phyloP scores from a whole-genome alignment of 1,140 invertebrate genomes.

The Ceratina japonica region DNA sequence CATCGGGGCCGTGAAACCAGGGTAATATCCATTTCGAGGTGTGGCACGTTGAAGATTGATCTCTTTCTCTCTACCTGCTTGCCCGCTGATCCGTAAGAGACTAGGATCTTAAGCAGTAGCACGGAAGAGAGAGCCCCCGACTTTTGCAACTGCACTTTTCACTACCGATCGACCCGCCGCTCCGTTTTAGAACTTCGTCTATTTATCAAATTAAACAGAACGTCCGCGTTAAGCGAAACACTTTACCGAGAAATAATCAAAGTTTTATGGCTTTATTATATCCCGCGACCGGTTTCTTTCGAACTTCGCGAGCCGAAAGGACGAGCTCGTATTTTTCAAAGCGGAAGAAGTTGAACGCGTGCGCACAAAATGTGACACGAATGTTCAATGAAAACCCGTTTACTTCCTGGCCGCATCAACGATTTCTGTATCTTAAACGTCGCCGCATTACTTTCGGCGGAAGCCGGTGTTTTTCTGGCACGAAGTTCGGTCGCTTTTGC shows the following conservation, averaged over 20 bases:
- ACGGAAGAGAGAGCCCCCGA: neutral
- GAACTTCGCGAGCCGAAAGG: too few species aligned
- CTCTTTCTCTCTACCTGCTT: conserved; percentile 44
- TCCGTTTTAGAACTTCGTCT: neutral
- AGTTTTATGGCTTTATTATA: too few species aligned
- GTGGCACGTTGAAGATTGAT: conserved; percentile 54
- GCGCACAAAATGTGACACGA: neutral
- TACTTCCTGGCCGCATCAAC: neutral
- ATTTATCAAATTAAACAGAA: neutral
- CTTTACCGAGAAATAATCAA: too few species aligned
- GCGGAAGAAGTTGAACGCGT: neutral
- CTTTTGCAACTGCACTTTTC: conserved; percentile 29
- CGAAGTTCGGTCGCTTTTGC: conserved; percentile 19
- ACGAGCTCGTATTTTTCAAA: neutral
- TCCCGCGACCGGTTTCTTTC: too few species aligned
- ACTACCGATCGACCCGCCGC: neutral
- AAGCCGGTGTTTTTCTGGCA: conserved; percentile 23
- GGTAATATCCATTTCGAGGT: conserved; percentile 56
- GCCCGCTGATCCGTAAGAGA: conserved; percentile 36
- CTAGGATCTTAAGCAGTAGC: conserved; percentile 32
- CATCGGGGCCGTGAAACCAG: conserved; percentile 45
- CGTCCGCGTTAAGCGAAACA: too few species aligned
- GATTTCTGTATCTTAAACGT: conserved; percentile 11
- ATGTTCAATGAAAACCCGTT: neutral
- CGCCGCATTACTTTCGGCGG: conserved; percentile 16